Evolutionary conservation across 2,888 invertebrate species (phyloP).

Genomic region (Lamproptera curius): DNA sequence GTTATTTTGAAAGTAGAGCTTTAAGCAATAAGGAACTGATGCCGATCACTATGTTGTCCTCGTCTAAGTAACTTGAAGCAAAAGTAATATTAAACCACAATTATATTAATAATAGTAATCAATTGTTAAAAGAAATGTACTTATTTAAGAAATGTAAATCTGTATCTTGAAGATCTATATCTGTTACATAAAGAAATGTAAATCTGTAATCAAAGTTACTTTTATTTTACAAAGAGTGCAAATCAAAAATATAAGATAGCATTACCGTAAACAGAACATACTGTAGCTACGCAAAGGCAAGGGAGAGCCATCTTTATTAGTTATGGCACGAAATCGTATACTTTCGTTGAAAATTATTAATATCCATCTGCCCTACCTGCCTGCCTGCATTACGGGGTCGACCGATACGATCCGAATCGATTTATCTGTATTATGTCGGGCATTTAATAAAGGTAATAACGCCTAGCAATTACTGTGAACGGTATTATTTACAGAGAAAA

Average conservation of each 20-base stretch:
- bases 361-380: slow-evolving; percentile 32
- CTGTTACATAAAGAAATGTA: neutral
- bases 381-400: slow-evolving; percentile 18
- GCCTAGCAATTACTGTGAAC: no score
- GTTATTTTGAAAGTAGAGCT: no score
- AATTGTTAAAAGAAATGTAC: no score
- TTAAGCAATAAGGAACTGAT: no score
- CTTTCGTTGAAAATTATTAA: slow-evolving; percentile 36
- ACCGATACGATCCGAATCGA: slow-evolving; percentile 11
- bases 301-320: slow-evolving; percentile 30
- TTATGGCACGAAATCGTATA: slow-evolving; percentile 33
- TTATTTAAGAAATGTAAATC: no score
- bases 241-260: neutral
- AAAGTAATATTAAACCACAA: no score
- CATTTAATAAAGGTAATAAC: slow-evolving; percentile 12
- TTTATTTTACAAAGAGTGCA: neutral
- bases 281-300: slow-evolving; percentile 19
- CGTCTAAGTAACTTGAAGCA: no score
- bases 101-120: no score
- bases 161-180: no score
- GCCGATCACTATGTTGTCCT: no score
- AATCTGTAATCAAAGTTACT: neutral
- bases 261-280: slow-evolving; percentile 6
- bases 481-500: no score
- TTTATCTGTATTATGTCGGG: slow-evolving; percentile 15